Evolutionary conservation across 2,888 invertebrate genomes (phyloP).

Genomic region (Acleris literana): DNA sequence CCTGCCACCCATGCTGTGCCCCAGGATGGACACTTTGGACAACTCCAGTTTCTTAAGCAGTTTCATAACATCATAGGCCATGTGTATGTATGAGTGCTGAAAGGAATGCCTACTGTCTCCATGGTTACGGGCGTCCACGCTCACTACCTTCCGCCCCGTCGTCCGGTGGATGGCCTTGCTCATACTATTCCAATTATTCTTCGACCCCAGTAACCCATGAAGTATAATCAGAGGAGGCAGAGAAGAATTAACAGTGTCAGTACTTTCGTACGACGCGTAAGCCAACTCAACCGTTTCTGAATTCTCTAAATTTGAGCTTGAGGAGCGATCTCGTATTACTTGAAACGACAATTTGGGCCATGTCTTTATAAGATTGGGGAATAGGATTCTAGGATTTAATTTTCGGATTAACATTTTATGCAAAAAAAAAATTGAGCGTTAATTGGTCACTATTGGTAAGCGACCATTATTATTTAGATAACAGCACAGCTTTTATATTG

Average conservation of each 20-base stretch:
- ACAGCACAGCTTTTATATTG: too few species aligned
- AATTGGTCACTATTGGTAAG: too few species aligned
- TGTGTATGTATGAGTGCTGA: conserved; percentile 89
- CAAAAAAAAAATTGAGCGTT: conserved; percentile 10
- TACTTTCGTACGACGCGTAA: conserved; percentile 86
- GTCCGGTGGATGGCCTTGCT: conserved; percentile 89
- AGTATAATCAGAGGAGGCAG: conserved; percentile 89
- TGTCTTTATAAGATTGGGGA: conserved; percentile 41
- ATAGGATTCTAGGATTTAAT: conserved; percentile 50
- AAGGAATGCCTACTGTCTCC: conserved; percentile 94
- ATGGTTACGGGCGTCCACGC: conserved; percentile 96
- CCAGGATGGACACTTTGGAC: conserved; percentile 87
- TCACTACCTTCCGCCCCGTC: conserved; percentile 89
- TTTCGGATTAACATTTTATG: conserved; percentile 59
- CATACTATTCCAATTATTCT: conserved; percentile 95
- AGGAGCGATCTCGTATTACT: conserved; percentile 45
- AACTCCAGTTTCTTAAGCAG: conserved; percentile 86
- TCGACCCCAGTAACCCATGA: conserved; percentile 96
- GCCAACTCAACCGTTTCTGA: conserved; percentile 85
- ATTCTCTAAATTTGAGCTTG: conserved; percentile 56
- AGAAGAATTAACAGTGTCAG: conserved; percentile 54
- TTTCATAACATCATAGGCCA: conserved; percentile 85
- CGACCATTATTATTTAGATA: too few species aligned
- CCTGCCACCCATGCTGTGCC: conserved; percentile 98
- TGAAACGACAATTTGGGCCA: conserved; percentile 47